Percentiles rank a stretch among this genome's conserved stretches.
Evolutionary conservation across 2,113 vertebrate species (phyloP).

Genomic region (Neoarius graeffei): DNA sequence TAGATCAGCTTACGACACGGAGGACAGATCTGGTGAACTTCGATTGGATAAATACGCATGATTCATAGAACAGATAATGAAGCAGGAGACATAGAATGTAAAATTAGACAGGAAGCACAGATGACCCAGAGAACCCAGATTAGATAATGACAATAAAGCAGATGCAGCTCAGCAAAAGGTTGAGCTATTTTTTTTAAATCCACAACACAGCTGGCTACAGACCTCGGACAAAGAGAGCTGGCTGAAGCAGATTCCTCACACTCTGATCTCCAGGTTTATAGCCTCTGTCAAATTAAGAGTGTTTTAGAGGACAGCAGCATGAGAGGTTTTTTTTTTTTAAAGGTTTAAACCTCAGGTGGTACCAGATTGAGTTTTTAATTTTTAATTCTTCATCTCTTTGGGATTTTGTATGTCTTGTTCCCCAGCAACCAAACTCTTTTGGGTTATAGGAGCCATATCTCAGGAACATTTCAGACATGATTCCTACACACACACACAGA

Average conservation of each 20-base stretch:
- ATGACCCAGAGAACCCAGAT: background rate
- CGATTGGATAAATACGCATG: background rate
- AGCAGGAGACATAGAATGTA: background rate
- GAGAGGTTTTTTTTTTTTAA: background rate
- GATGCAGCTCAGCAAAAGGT: background rate
- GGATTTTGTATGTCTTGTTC: background rate
- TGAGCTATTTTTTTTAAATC: too few species aligned
- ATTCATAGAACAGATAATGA: background rate
- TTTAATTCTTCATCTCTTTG: background rate
- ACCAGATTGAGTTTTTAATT: background rate
- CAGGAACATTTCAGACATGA: background rate
- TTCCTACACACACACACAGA: background rate
- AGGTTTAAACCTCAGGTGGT: background rate
- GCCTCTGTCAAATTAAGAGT: background rate
- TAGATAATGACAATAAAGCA: background rate
- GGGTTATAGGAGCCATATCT: background rate
- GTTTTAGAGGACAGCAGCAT: background rate
- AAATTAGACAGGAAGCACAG: background rate
- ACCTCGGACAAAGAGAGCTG: slow-evolving; percentile 66
- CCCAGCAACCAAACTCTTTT: background rate
- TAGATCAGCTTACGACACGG: background rate
- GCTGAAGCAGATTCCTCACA: slow-evolving; percentile 64
- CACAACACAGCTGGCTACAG: slow-evolving; percentile 28
- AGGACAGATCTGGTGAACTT: background rate
- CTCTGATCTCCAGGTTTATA: slow-evolving; percentile 15